phyloP scores from a whole-genome alignment of 92 coral and sea anemone species.

The Palythoa grandis region DNA sequence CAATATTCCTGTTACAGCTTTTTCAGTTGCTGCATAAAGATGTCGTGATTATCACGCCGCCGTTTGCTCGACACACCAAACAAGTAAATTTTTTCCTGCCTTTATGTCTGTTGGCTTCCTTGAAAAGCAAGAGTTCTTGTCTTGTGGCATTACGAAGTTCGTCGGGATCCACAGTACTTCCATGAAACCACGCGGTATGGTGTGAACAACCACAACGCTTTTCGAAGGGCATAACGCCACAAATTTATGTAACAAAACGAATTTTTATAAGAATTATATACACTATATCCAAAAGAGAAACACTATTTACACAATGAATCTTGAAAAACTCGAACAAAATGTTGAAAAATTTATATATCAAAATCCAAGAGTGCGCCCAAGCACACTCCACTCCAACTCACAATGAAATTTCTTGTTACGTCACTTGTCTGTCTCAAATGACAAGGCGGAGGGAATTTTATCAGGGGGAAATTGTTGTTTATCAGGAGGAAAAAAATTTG shows the following conservation, averaged over 20 bases:
- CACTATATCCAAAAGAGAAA: not conserved
- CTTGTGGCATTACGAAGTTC: not conserved
- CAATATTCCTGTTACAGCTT: constrained; percentile 9
- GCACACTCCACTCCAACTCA: too few species aligned
- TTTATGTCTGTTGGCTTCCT: not conserved
- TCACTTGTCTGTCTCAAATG: too few species aligned
- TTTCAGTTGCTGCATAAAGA: constrained; percentile 23
- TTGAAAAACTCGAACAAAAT: too few species aligned
- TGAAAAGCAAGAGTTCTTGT: not conserved
- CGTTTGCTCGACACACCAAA: not conserved
- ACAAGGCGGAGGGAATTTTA: too few species aligned
- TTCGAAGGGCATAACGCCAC: constrained; percentile 30
- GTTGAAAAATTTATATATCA: too few species aligned
- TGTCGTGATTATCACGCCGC: constrained; percentile 17
- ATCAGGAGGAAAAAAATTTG: too few species aligned
- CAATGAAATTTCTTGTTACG: too few species aligned
- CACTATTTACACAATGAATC: not conserved
- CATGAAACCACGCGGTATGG: constrained; percentile 2
- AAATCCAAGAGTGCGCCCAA: not conserved
- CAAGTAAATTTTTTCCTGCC: constrained; percentile 5
- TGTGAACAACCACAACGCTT: constrained; percentile 22
- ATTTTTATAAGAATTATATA: not conserved
- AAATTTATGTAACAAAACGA: not conserved
- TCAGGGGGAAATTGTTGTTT: too few species aligned
- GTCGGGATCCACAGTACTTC: not conserved